These are phyloP conservation scores for Anhinga rufa DNA, from an alignment of 2,113 vertebrate genomes.

Conservation along the genomic window DNA sequence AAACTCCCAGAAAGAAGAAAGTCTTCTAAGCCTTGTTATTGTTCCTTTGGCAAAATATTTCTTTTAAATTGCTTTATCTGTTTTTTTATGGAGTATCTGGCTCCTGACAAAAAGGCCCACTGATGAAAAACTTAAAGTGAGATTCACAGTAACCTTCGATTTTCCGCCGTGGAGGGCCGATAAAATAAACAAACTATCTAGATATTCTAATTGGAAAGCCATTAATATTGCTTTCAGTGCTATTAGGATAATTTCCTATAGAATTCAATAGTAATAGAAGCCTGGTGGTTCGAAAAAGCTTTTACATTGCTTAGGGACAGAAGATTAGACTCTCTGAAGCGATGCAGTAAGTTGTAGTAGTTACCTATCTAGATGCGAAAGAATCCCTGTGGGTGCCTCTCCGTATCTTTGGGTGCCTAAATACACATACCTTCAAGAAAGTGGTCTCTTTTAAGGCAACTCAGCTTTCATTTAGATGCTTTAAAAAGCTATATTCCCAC, in stretches of 20 bases:
- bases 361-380: not conserved
- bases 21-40: not conserved
- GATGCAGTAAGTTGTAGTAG: rapidly evolving
- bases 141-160: not conserved
- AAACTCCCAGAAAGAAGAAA: constrained; percentile 10
- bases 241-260: not conserved
- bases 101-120: not conserved
- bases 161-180: not conserved
- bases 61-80: not conserved
- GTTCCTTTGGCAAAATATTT: constrained; percentile 22
- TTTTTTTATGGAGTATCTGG: not conserved
- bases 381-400: not conserved
- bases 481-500: not conserved
- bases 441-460: not conserved
- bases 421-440: not conserved
- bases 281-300: not conserved
- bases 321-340: not conserved
- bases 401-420: not conserved
- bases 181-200: not conserved
- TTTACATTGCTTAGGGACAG: not conserved
- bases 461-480: not conserved
- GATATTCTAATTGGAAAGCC: constrained; percentile 14
- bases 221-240: not conserved
- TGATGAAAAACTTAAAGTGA: not conserved
- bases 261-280: not conserved